Conservation (phyloP, 1,140 invertebrate species). For the Hylaeus anthracinus region DNA sequence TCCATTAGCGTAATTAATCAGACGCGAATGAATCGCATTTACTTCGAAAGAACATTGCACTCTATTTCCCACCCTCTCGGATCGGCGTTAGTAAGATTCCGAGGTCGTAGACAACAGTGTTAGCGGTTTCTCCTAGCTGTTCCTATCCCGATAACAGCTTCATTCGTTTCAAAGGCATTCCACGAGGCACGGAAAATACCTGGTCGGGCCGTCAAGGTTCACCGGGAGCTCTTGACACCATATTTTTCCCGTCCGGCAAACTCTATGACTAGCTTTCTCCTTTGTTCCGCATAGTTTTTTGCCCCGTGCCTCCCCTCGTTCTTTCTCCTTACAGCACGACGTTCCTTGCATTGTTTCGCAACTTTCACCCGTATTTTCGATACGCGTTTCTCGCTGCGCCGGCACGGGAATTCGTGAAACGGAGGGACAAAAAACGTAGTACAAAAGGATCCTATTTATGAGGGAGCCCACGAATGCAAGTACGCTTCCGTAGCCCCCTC, state of each 20-base stretch:
- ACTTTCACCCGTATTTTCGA: slow-evolving; percentile 71
- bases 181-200: slow-evolving; percentile 34
- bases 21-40: neutral
- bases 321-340: slow-evolving; percentile 37
- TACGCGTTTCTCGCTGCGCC: slow-evolving; percentile 41
- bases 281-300: slow-evolving; percentile 47
- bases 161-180: slow-evolving; percentile 45
- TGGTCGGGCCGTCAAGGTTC: slow-evolving; percentile 30
- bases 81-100: slow-evolving; percentile 21
- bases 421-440: slow-evolving; percentile 61
- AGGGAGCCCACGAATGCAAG: slow-evolving; percentile 40
- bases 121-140: neutral
- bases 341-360: slow-evolving; percentile 72
- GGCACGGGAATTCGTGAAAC: slow-evolving; percentile 61
- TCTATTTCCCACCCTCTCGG: neutral
- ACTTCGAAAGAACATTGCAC: neutral
- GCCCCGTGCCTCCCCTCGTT: slow-evolving; percentile 44
- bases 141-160: slow-evolving; percentile 41
- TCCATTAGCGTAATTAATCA: neutral
- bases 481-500: slow-evolving; percentile 12
- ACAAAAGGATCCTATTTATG: slow-evolving; percentile 71
- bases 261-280: slow-evolving; percentile 51
- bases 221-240: slow-evolving; percentile 29
- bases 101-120: slow-evolving; percentile 2
- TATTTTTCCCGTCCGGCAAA: slow-evolving; percentile 14